These are phyloP conservation scores for Thymelicus acteon DNA, from an alignment of 2,888 invertebrate genomes.

Conservation along the genomic window DNA sequence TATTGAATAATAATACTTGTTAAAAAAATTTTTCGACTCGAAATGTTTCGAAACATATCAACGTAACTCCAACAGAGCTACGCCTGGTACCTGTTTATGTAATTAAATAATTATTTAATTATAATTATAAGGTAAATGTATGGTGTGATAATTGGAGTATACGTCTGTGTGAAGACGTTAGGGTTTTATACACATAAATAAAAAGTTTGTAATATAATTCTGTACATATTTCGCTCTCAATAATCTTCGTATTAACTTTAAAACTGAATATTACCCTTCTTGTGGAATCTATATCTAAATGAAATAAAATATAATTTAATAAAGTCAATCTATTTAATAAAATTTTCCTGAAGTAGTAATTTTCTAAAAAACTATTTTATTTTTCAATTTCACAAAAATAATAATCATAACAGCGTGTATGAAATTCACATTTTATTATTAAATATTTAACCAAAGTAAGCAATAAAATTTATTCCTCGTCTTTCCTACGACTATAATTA, in stretches of 20 bases:
- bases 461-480: neutral
- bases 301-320: too few relatives aligned
- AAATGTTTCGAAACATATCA: slow-evolving; percentile 13
- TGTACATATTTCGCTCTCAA: slow-evolving; percentile 1
- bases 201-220: slow-evolving; percentile 5
- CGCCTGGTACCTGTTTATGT: slow-evolving; percentile 24
- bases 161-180: neutral
- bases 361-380: too few relatives aligned
- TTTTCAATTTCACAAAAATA: too few relatives aligned
- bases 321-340: too few relatives aligned
- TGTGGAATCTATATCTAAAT: too few relatives aligned
- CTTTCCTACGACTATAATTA: too few relatives aligned
- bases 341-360: too few relatives aligned
- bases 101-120: slow-evolving; percentile 11
- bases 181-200: slow-evolving; percentile 7
- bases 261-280: neutral
- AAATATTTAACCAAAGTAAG: neutral
- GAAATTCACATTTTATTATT: too few relatives aligned
- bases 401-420: too few relatives aligned
- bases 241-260: neutral
- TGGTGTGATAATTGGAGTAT: slow-evolving; percentile 9
- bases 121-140: neutral
- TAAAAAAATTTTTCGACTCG: neutral
- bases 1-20: neutral
- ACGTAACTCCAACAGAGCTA: neutral